phyloP scores from a whole-genome alignment of 2,113 vertebrate genomes.

The Ornithorhynchus anatinus region DNA sequence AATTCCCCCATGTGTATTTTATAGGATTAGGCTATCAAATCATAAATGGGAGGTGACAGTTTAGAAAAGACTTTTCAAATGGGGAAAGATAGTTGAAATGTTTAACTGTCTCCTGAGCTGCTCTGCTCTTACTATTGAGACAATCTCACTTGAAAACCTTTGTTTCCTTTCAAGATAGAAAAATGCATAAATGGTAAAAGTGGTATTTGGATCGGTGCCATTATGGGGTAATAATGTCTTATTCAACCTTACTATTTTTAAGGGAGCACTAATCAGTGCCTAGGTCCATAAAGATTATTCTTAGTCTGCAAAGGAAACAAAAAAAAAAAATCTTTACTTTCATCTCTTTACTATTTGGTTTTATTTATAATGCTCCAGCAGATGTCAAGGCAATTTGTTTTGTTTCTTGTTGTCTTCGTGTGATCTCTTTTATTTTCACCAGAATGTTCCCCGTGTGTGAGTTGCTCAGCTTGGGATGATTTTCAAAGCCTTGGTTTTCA shows the following conservation, averaged over 20 bases:
- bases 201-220: background rate
- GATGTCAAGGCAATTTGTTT: constrained; percentile 17
- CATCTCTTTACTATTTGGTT: constrained; percentile 16
- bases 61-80: too few relatives aligned
- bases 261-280: background rate
- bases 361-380: constrained; percentile 35
- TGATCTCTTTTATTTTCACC: constrained; percentile 34
- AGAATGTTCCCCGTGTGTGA: constrained; percentile 27
- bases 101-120: too few relatives aligned
- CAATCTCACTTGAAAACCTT: background rate
- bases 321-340: background rate
- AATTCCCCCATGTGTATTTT: too few relatives aligned
- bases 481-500: constrained; percentile 55
- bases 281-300: background rate
- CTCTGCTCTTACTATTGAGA: background rate
- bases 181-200: background rate
- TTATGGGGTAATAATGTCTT: background rate
- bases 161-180: background rate
- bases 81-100: too few relatives aligned
- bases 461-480: constrained; percentile 26
- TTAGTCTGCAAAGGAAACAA: background rate
- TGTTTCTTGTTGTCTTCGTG: background rate
- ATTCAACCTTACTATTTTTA: constrained; percentile 9
- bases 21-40: too few relatives aligned
- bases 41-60: too few relatives aligned